Conservation (phyloP, 2,888 invertebrate species). For the Rhamnusium bicolor region DNA sequence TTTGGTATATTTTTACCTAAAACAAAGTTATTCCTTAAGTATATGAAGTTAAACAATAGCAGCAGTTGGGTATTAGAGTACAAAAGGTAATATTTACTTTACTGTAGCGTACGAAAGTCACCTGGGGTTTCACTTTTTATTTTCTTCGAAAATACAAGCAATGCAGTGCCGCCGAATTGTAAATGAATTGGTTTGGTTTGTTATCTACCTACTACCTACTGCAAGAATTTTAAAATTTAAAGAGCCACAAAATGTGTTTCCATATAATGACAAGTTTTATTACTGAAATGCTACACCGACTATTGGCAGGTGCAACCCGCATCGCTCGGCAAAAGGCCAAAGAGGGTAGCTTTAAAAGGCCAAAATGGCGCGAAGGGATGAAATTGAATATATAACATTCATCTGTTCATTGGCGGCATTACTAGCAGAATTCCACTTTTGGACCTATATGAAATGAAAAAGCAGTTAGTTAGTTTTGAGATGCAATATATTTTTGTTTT, state of each 20-base stretch:
- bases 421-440: too few species aligned
- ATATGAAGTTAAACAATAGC: too few species aligned
- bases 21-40: too few species aligned
- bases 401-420: not conserved
- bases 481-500: not conserved
- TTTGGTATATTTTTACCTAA: too few species aligned
- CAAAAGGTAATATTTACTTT: too few species aligned
- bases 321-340: constrained; percentile 27
- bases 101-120: too few species aligned
- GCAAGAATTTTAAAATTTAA: constrained; percentile 31
- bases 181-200: not conserved
- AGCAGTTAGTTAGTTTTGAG: not conserved
- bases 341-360: constrained; percentile 39
- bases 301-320: constrained; percentile 39
- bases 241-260: constrained; percentile 19
- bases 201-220: constrained; percentile 12
- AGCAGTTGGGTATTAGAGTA: too few species aligned
- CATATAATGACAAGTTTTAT: constrained; percentile 30
- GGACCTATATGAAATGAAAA: not conserved
- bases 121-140: too few species aligned
- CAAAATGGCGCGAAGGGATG: constrained; percentile 23
- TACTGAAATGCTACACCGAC: constrained; percentile 30
- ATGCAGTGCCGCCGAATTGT: not conserved
- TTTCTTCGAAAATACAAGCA: too few species aligned
- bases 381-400: constrained; percentile 12